A percentile compares a stretch with the other conserved stretches of the same genome.
These are phyloP conservation scores for Scrobipalpa costella DNA, from an alignment of 2,888 invertebrate species.

Conservation along the genomic window DNA sequence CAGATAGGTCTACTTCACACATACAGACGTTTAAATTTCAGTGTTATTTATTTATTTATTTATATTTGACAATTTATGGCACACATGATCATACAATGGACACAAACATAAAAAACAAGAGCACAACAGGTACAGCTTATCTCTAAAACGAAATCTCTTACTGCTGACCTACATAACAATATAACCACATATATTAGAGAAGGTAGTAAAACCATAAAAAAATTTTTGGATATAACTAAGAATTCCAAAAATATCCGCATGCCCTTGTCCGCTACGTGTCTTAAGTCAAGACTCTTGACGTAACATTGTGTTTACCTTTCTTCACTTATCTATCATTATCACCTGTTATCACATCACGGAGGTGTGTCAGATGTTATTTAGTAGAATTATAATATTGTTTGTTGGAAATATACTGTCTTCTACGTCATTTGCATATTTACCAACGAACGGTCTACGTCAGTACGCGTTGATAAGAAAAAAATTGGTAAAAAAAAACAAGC, in stretches of 20 bases:
- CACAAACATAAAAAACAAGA: too few species aligned
- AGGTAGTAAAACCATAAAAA: background rate
- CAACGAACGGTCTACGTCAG: too few species aligned
- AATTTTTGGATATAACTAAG: background rate
- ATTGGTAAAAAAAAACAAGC: background rate
- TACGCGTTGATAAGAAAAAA: too few species aligned
- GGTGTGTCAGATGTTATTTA: slow-evolving; percentile 46
- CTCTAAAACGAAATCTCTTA: too few species aligned
- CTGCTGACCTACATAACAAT: too few species aligned
- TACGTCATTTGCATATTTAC: background rate
- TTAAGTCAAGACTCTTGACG: background rate
- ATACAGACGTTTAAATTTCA: too few species aligned
- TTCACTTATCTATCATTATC: background rate
- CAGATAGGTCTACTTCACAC: too few species aligned
- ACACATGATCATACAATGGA: too few species aligned
- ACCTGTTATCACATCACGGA: slow-evolving; percentile 37
- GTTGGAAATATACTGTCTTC: background rate
- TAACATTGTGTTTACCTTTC: slow-evolving; percentile 1
- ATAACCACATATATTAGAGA: too few species aligned
- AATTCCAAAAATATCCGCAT: background rate
- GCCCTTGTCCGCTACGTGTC: background rate
- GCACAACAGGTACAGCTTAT: too few species aligned
- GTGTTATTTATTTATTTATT: too few species aligned
- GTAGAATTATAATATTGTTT: background rate
- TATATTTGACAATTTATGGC: too few species aligned